Evolutionary conservation across 2,797 vertebrate genomes (phyloP), one percentile per base, ranked within the genome.

Genomic region (Argentina silus): DNA sequence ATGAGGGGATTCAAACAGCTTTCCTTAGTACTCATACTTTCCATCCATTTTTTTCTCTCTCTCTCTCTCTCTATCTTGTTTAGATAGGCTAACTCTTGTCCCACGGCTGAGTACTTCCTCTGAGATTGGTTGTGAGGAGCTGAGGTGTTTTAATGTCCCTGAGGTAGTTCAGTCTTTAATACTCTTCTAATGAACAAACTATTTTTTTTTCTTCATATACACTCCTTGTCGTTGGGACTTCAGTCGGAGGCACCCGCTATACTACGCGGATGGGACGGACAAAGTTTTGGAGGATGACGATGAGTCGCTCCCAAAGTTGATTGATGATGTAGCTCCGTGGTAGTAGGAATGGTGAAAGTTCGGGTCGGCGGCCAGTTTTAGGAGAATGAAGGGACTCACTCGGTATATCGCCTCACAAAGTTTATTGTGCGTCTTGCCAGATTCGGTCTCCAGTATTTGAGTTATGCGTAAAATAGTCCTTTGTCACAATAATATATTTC

Each of bases 371-470:
- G 67, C 51, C 67, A 69, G 57, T 21, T 72, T 64, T 12, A 45
- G 14, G 53, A 64, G 50, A 69, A 57, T 21, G 44, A 68, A 68
- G 50, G 51, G 50, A 65, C 51, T 9, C 36, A 62, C 11, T 36
- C 5, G 23, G 12, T 60, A 36, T 56, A 51, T 21, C 59, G 69
- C 82, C 74, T 83, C 70, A 81, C 80, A 57, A 91, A 89, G 79
- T 91, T 88, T 76, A 73, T 84, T 55, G 74, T 84, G 86, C 82
- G 78, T 79, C 76, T 83, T 72, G 50, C 51, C 61, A 70, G 67
- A 76, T 78, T 23, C 47, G 56, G 67, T 67, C 36, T 76, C 23
- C 59, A 23, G 3, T 51, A 11, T 45, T 21, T 17, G 21, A 21
- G 19, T 67, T 67, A 15, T 50, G 1, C 47, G 15, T 68, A 36